phyloP scores from a whole-genome alignment of 2,113 vertebrate genomes.

The Gopherus evgoodei region DNA sequence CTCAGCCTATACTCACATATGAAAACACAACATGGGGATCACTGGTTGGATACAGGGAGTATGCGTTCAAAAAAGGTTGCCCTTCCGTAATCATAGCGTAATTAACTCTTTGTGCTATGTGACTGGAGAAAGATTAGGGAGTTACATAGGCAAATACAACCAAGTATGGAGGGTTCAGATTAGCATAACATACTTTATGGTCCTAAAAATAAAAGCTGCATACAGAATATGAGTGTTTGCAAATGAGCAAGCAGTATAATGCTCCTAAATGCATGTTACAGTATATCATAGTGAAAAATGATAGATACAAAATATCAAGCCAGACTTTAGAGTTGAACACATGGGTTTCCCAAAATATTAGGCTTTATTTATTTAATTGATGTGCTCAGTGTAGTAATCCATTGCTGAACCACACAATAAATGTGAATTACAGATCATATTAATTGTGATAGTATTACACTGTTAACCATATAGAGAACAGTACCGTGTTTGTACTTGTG shows the following conservation, averaged over 20 bases:
- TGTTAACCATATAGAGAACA: neutral
- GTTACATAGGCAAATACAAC: neutral
- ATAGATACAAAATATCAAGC: neutral
- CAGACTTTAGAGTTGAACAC: neutral
- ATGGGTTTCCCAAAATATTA: neutral
- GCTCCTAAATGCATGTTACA: neutral
- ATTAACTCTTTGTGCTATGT: neutral
- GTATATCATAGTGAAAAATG: neutral
- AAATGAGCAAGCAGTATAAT: neutral
- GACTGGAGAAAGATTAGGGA: neutral
- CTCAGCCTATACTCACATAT: neutral
- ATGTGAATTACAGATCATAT: neutral
- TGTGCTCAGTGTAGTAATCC: neutral
- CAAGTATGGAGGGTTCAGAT: neutral
- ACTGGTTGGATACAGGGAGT: neutral
- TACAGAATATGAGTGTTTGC: neutral
- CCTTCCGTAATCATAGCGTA: neutral
- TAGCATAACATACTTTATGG: neutral
- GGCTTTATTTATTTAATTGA: neutral
- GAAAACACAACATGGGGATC: neutral
- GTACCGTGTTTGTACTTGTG: neutral
- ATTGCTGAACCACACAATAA: neutral
- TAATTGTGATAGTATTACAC: neutral
- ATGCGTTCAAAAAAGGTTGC: neutral
- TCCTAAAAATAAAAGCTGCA: neutral